These are phyloP conservation scores for Entomobrya multifasciata DNA, from an alignment of 2,888 invertebrate species.

Conservation along the genomic window DNA sequence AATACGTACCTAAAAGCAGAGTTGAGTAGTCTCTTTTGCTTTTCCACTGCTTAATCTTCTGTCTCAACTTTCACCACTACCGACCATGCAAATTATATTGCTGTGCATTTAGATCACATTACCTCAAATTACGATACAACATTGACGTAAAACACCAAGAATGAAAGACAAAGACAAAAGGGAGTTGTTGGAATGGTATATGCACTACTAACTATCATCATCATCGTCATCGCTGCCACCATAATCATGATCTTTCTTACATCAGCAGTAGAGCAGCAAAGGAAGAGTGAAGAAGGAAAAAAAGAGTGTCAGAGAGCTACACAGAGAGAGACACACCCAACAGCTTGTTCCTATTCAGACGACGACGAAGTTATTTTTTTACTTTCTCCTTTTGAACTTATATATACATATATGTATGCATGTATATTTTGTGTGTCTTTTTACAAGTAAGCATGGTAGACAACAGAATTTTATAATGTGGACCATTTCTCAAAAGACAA, in stretches of 20 bases:
- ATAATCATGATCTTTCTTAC: neutral
- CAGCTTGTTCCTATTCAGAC: conserved; percentile 10
- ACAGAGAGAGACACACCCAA: neutral
- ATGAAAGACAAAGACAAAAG: conserved; percentile 1
- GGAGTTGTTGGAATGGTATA: neutral
- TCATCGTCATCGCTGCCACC: neutral
- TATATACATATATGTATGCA: neutral
- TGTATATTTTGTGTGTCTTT: neutral
- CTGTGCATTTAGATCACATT: conserved; percentile 70
- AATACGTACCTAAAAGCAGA: conserved; percentile 6
- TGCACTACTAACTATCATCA: conserved; percentile 20
- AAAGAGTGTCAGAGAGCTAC: neutral
- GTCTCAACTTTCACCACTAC: conserved; percentile 54
- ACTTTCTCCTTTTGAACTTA: conserved; percentile 1
- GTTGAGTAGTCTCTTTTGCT: neutral
- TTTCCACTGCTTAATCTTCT: conserved; percentile 66
- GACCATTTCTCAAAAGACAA: neutral
- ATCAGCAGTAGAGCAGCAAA: neutral
- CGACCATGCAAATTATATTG: conserved; percentile 74
- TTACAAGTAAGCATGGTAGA: neutral
- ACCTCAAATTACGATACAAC: conserved; percentile 68
- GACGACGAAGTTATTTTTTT: conserved; percentile 10
- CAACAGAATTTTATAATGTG: neutral
- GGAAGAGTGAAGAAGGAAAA: neutral
- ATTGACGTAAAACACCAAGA: conserved; percentile 50